phyloP scores from a whole-genome alignment of 2,797 vertebrate genomes.

The Synaphobranchus kaupii region DNA sequence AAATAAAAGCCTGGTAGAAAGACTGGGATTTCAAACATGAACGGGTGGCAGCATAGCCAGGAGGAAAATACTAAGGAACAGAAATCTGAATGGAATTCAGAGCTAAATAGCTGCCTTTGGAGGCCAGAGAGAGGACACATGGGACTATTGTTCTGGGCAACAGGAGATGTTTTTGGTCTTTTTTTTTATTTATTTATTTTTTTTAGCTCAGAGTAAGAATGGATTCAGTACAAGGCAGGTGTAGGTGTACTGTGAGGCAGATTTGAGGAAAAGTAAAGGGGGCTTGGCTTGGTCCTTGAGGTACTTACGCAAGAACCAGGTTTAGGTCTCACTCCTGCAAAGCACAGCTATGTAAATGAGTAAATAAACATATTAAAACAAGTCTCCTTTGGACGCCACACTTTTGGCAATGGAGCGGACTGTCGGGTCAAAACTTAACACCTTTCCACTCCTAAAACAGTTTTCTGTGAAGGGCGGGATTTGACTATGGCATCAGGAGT shows the following conservation, averaged over 20 bases:
- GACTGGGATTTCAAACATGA: not conserved
- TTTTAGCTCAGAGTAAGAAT: not conserved
- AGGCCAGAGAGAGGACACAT: not conserved
- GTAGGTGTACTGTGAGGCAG: not conserved
- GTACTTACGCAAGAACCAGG: not conserved
- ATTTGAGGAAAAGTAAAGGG: not conserved
- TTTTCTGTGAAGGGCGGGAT: not conserved
- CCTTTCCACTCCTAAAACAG: not conserved
- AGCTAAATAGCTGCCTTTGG: not conserved
- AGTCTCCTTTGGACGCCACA: not conserved
- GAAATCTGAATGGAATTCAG: not conserved
- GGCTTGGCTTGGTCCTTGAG: not conserved
- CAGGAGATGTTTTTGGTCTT: not conserved
- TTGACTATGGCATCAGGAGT: not conserved
- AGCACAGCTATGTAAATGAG: not conserved
- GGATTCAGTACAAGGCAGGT: not conserved
- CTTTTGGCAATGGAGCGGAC: not conserved
- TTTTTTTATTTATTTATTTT: too few species aligned
- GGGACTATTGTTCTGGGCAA: slow-evolving; percentile 3
- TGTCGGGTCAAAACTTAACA: not conserved
- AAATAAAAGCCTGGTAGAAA: not conserved
- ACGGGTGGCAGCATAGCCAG: not conserved
- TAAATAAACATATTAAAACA: not conserved
- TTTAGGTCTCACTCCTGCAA: not conserved
- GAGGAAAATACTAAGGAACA: not conserved